Conservation (phyloP, 2,888 invertebrate genomes). For the Agonopterix heracliana region DNA sequence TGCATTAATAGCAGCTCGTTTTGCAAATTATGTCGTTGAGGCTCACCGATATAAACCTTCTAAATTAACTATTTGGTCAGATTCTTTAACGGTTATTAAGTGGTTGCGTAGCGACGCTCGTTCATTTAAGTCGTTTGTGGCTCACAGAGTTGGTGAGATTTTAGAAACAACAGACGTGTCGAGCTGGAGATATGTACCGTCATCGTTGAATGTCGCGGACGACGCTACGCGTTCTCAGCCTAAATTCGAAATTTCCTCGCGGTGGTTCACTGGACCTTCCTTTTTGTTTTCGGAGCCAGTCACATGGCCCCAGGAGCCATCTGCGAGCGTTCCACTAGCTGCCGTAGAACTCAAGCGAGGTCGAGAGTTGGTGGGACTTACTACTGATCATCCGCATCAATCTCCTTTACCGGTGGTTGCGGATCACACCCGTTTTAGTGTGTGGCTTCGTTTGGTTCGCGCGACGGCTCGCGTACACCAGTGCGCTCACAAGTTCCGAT, state of each 20-base stretch:
- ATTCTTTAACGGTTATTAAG: constrained; percentile 11
- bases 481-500: neutral
- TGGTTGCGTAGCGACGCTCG: constrained; percentile 14
- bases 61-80: constrained; percentile 10
- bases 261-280: constrained; percentile 1
- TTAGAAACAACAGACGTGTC: constrained; percentile 6
- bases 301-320: neutral
- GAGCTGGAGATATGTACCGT: constrained; percentile 16
- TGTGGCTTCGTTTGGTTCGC: neutral
- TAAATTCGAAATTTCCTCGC: neutral
- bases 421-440: neutral
- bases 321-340: neutral
- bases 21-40: neutral
- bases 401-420: neutral
- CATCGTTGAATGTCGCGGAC: constrained; percentile 13
- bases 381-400: neutral
- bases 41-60: constrained; percentile 1
- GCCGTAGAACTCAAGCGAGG: neutral
- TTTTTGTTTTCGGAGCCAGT: neutral
- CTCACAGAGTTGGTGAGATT: constrained; percentile 18
- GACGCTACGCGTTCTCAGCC: constrained; percentile 6
- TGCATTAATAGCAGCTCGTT: constrained; percentile 5
- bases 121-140: constrained; percentile 13
- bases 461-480: neutral
- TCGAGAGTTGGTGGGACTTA: neutral